phyloP scores from a whole-genome alignment of 2,113 vertebrate genomes.

The Zapus hudsonius region DNA sequence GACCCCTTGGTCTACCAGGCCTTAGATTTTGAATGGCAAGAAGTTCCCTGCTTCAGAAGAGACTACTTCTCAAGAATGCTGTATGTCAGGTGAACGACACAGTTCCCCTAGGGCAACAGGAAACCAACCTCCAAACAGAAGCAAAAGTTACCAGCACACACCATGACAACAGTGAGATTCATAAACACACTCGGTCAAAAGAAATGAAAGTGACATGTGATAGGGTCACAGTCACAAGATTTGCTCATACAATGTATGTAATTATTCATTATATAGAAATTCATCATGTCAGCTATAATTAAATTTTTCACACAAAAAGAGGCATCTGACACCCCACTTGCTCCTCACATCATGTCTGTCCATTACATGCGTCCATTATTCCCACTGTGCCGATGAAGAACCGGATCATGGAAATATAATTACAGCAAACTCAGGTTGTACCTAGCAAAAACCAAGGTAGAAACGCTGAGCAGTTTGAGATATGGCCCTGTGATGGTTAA shows the following conservation, averaged over 20 bases:
- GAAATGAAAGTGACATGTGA: accelerated
- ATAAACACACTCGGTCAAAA: neutral
- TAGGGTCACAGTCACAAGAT: too few species aligned
- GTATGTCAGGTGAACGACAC: neutral
- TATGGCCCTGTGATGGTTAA: too few species aligned
- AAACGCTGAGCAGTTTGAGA: neutral
- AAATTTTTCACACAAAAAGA: too few species aligned
- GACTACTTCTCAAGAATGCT: neutral
- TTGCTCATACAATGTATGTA: too few species aligned
- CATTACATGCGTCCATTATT: neutral
- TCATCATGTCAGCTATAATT: too few species aligned
- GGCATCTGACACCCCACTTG: neutral
- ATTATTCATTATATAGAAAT: too few species aligned
- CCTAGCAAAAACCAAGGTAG: neutral
- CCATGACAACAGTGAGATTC: neutral
- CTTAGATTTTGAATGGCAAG: neutral
- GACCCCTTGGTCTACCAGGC: neutral
- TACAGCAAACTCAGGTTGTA: neutral
- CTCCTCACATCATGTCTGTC: neutral
- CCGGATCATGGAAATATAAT: neutral
- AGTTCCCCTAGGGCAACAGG: neutral
- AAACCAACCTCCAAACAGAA: neutral
- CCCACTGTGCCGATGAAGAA: neutral
- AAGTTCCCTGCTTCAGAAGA: neutral
- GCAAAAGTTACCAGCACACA: neutral